These are phyloP conservation scores for Callosobruchus maculatus DNA, from an alignment of 2,888 invertebrate genomes.

Conservation along the genomic window DNA sequence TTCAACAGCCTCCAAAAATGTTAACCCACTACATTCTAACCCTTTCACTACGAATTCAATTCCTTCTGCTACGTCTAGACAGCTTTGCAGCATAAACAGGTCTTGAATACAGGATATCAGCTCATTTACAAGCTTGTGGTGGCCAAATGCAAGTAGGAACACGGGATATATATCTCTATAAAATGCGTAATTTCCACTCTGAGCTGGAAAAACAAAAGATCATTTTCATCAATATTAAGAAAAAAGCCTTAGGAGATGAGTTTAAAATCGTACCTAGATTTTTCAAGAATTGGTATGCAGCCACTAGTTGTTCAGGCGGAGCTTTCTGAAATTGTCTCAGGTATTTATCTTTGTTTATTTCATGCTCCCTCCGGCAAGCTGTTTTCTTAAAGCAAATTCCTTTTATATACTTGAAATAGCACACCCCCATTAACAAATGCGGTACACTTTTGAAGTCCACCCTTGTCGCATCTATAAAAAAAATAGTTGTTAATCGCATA, in stretches of 20 bases:
- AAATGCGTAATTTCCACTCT: not conserved
- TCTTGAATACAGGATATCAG: conserved; percentile 13
- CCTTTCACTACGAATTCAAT: conserved; percentile 10
- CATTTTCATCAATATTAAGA: too few relatives aligned
- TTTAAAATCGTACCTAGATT: not conserved
- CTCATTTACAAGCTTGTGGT: conserved; percentile 12
- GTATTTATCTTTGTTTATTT: not conserved
- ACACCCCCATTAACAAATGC: conserved; percentile 12
- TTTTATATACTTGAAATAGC: conserved; percentile 11
- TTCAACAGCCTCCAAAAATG: conserved; percentile 21
- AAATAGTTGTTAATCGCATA: not conserved
- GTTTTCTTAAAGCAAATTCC: conserved; percentile 1
- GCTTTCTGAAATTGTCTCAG: not conserved
- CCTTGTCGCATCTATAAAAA: conserved; percentile 4
- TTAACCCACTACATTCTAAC: conserved; percentile 16
- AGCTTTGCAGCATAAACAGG: conserved; percentile 11
- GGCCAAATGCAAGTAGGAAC: conserved; percentile 13
- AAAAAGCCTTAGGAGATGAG: too few relatives aligned
- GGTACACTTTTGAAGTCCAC: conserved; percentile 12
- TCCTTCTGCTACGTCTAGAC: conserved; percentile 9
- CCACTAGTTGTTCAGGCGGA: not conserved
- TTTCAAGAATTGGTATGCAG: not conserved
- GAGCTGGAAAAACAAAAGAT: not conserved
- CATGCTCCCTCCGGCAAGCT: not conserved
- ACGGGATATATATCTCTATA: conserved; percentile 10